Percentiles rank a stretch among this genome's conserved stretches.
phyloP scores from a whole-genome alignment of 1,140 invertebrate species.

The fruit fly (Drosophila melanogaster) region Release_6_plus_ISO1_MT NT_033777.3:5906501-5907000 shows the following conservation, averaged over 20 bases:
- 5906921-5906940: not conserved
- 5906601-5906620: conserved; percentile 72
- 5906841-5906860: conserved; percentile 26
- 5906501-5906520: conserved; percentile 71
- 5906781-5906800: conserved; percentile 23
- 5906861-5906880: not conserved
- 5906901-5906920: not conserved
- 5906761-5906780: conserved; percentile 2
- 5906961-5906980: not conserved
- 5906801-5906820: conserved; percentile 49
- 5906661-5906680: conserved; percentile 67
- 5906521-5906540: conserved; percentile 24
- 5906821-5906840: conserved; percentile 42
- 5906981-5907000: not conserved
- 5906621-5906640: conserved; percentile 74
- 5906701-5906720: conserved; percentile 52
- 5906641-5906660: conserved; percentile 73
- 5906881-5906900: conserved; percentile 4
- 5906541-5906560: not conserved
- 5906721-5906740: conserved; percentile 68
- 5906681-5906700: conserved; percentile 58
- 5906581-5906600: conserved; percentile 59
- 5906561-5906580: conserved; percentile 1
- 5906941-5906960: conserved; percentile 10
- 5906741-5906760: conserved; percentile 8